Conservation (phyloP, 2,888 invertebrate species). For the Parapristionchus giblindavisi region DNA sequence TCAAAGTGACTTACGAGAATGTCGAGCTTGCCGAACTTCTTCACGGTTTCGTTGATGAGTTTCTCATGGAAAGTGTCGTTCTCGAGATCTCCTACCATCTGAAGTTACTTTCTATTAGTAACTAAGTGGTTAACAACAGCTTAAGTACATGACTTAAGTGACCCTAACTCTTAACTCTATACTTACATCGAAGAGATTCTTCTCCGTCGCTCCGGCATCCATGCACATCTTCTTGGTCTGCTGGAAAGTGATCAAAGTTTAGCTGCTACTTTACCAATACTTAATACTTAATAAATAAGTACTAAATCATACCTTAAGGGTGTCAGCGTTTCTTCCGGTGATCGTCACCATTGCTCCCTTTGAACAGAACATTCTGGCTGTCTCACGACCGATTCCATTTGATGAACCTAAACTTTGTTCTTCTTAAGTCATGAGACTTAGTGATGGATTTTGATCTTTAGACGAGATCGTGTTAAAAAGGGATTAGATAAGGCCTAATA, state of each 20-base stretch:
- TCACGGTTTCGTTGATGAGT: slow-evolving; percentile 18
- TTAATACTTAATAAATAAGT: no score
- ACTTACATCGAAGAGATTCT: slow-evolving; percentile 10
- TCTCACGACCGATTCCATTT: slow-evolving; percentile 51
- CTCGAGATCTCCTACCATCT: slow-evolving; percentile 26
- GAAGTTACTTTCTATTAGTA: no score
- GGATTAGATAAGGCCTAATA: no score
- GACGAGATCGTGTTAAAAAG: no score
- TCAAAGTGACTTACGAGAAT: slow-evolving; percentile 17
- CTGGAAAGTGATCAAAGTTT: slow-evolving; percentile 8
- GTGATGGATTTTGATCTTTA: no score
- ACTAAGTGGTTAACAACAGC: no score
- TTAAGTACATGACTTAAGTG: no score
- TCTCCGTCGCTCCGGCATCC: slow-evolving; percentile 14
- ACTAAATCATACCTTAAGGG: slow-evolving; percentile 38
- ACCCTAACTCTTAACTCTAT: no score
- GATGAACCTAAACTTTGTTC: slow-evolving; percentile 52
- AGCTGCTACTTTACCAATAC: no score
- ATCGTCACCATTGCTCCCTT: slow-evolving; percentile 48
- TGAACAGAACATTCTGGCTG: slow-evolving; percentile 45
- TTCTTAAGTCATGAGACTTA: no score
- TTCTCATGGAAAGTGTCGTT: not conserved
- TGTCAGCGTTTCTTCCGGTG: slow-evolving; percentile 45
- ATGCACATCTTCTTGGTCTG: slow-evolving; percentile 20
- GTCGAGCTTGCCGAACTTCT: slow-evolving; percentile 29